Evolutionary conservation across 2,113 vertebrate species (phyloP), one percentile per base, ranked within the genome.

Genomic region (Nothobranchius kuhntae): DNA sequence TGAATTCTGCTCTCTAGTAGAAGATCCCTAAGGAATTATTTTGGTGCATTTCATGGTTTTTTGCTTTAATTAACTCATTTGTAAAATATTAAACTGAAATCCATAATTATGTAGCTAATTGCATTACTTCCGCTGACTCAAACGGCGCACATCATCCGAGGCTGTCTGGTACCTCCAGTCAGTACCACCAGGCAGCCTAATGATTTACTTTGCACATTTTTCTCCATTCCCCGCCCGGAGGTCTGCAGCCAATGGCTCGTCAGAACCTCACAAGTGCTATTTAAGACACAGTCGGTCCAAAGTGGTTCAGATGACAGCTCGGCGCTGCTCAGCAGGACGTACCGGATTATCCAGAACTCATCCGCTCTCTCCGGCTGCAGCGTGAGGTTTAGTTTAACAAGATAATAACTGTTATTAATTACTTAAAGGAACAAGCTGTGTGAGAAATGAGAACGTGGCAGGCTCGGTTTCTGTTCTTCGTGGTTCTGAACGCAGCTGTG

Each of bases 371-470:
- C 44, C 12, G 44, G 38, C 38, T 40, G 38, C 38, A 9, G 38
- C 6, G 38, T 9, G 9, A 1, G 30, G 30, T 30, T 21, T 30
- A 4, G 30, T 2, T 30, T 30, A 9, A 40, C 7, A 40, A 9
- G 38, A 40, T 40, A 2, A 40, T 40, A 7, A 40, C 9, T 40
- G 7, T 40, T 9, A 40, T 40, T 40, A 40, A 5, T 40, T 8
- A 40, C 38, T 30, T 1, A 45, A 45, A 45, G 44, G 44, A 45
- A 8, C 44, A 10, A 12, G 9, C 12, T 45, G 44, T 45, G 40
- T 11, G 6, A 81, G 86, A 88, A 91, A 93, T 93, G 92, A 90
- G 82, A 80, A 58, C 62, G 51, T 78, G 80, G 78, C 61, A 53
- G 10, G 38, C 77, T 52, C 12, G 24, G 53, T 75, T 85, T 65